phyloP scores from a whole-genome alignment of 1,140 invertebrate genomes.

The Drepana arcuata region DNA sequence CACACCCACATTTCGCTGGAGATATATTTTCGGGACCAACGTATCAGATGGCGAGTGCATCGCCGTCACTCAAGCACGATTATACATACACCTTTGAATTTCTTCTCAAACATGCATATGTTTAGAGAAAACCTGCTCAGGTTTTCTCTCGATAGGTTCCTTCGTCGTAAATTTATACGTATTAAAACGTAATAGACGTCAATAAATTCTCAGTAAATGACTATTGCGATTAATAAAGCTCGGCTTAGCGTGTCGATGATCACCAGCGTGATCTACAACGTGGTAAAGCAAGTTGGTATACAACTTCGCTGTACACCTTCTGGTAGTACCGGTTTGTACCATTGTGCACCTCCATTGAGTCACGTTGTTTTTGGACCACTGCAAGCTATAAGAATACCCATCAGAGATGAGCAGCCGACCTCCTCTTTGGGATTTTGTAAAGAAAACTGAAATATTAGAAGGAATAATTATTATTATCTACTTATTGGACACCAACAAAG shows the following conservation, averaged over 20 bases:
- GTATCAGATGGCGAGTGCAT: too few species aligned
- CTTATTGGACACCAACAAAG: not conserved
- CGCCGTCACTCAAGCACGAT: too few species aligned
- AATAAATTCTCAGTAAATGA: constrained; percentile 22
- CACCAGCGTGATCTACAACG: constrained; percentile 19
- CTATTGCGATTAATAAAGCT: constrained; percentile 20
- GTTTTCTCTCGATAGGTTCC: too few species aligned
- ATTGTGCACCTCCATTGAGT: constrained; percentile 39
- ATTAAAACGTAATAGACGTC: not conserved
- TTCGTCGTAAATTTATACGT: not conserved
- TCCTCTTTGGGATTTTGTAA: constrained; percentile 37
- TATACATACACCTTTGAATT: too few species aligned
- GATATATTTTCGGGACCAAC: too few species aligned
- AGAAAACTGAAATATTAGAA: constrained; percentile 28
- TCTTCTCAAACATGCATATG: too few species aligned
- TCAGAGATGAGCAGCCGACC: constrained; percentile 30
- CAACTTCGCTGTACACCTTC: constrained; percentile 31
- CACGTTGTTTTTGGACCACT: constrained; percentile 15
- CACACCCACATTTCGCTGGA: too few species aligned
- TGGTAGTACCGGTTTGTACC: constrained; percentile 25
- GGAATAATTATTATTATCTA: constrained; percentile 1
- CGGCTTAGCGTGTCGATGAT: constrained; percentile 30
- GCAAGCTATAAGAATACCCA: constrained; percentile 37
- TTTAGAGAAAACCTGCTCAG: not conserved
- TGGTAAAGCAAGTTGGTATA: constrained; percentile 20